Conservation (phyloP, 1,140 invertebrate species). For the Leucophenga varia region DNA sequence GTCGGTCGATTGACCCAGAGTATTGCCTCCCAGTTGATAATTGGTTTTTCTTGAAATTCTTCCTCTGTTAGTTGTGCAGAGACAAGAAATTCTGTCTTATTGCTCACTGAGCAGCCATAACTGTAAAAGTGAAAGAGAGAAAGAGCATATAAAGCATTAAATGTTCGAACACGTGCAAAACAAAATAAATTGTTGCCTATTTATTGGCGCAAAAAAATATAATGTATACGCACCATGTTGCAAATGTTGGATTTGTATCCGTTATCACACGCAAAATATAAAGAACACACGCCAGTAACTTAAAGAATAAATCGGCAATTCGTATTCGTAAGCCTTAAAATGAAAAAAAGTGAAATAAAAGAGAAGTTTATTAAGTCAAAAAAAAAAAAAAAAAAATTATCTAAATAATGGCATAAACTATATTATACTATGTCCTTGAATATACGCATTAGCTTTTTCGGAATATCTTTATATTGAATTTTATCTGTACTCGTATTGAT, state of each 20-base stretch:
- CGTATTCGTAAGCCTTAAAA: constrained; percentile 89
- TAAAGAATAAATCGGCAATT: constrained; percentile 95
- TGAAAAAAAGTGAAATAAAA: background rate
- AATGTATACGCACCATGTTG: constrained; percentile 73
- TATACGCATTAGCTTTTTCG: too few relatives aligned
- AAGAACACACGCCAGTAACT: constrained; percentile 91
- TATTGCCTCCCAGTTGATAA: constrained; percentile 93
- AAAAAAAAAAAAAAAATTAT: constrained; percentile 1
- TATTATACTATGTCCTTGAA: too few relatives aligned
- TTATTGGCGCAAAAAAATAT: background rate
- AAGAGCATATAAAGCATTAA: too few relatives aligned
- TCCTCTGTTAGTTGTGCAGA: constrained; percentile 84
- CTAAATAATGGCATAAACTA: too few relatives aligned
- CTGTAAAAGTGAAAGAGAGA: constrained; percentile 59
- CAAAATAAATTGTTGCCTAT: background rate
- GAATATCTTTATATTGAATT: too few relatives aligned
- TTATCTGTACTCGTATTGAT: too few relatives aligned
- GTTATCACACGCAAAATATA: constrained; percentile 92
- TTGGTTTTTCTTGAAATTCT: constrained; percentile 84
- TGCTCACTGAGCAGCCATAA: constrained; percentile 76
- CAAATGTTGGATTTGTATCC: constrained; percentile 82
- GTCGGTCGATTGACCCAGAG: constrained; percentile 87
- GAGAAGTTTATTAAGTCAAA: constrained; percentile 7
- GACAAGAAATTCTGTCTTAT: constrained; percentile 77
- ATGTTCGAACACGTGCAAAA: too few relatives aligned